Evolutionary conservation across 2,888 invertebrate genomes (phyloP).

Genomic region (Bellardia bayeri): DNA sequence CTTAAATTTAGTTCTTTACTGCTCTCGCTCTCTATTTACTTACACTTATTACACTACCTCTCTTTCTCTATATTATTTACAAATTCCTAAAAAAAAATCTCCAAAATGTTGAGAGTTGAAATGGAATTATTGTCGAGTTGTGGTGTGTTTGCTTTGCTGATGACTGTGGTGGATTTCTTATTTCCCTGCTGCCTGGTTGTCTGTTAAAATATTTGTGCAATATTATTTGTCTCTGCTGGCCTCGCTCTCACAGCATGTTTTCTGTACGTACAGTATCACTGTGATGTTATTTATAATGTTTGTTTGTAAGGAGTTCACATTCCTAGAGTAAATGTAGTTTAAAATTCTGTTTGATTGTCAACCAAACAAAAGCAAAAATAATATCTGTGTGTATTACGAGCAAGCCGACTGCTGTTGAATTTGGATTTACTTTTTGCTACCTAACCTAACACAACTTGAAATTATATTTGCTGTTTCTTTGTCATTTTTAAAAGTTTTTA

Average conservation of each 20-base stretch:
- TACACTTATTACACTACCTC: background rate
- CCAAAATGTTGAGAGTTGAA: constrained; percentile 34
- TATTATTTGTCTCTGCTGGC: background rate
- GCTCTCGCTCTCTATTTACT: background rate
- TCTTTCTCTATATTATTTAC: background rate
- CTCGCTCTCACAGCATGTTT: constrained; percentile 32
- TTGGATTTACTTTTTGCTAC: constrained; percentile 32
- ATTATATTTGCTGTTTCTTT: background rate
- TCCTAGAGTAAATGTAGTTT: constrained; percentile 34
- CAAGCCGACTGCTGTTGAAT: constrained; percentile 6
- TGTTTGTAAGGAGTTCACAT: constrained; percentile 16
- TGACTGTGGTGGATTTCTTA: constrained; percentile 33
- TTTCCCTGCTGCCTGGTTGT: constrained; percentile 40
- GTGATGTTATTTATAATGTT: constrained; percentile 38
- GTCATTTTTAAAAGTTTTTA: background rate
- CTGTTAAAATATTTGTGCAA: constrained; percentile 38
- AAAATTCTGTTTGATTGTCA: constrained; percentile 62
- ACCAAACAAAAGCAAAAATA: constrained; percentile 37
- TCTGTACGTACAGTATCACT: background rate
- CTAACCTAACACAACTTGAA: constrained; percentile 54
- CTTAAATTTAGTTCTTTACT: background rate
- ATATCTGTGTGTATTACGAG: constrained; percentile 16
- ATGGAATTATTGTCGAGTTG: background rate
- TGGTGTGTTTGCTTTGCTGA: constrained; percentile 35
- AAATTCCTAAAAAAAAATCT: constrained; percentile 41